A percentile compares a stretch with the other conserved stretches of the same genome.
phyloP scores from a whole-genome alignment of 1,140 invertebrate species.

The Hirudo medicinalis region DNA sequence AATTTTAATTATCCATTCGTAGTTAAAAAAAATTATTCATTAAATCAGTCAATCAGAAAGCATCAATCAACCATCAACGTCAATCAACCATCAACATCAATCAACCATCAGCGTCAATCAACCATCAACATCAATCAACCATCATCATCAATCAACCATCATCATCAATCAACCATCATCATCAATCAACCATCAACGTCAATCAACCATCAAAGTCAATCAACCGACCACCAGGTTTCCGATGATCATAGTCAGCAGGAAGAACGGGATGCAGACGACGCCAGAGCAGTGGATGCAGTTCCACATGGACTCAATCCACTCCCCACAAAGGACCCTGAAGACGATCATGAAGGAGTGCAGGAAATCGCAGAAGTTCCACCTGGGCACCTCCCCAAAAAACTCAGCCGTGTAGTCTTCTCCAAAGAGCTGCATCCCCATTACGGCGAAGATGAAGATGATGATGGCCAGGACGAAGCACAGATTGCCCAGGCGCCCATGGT shows the following conservation, averaged over 20 bases:
- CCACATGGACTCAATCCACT: conserved; percentile 95
- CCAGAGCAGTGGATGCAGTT: conserved; percentile 82
- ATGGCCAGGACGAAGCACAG: conserved; percentile 86
- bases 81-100: not conserved
- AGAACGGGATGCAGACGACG: conserved; percentile 81
- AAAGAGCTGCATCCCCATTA: conserved; percentile 93
- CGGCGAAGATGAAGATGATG: conserved; percentile 92
- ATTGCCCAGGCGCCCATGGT: conserved; percentile 91
- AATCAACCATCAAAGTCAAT: not conserved
- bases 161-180: not conserved
- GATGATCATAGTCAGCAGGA: conserved; percentile 84
- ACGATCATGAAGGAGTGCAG: conserved; percentile 95
- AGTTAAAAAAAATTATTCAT: no score
- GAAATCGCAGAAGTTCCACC: conserved; percentile 92
- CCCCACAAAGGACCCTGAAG: conserved; percentile 82
- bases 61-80: not conserved
- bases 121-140: not conserved
- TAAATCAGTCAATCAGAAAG: no score
- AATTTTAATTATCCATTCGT: no score
- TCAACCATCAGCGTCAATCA: no score
- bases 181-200: not conserved
- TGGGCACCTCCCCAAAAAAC: conserved; percentile 29
- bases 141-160: not conserved
- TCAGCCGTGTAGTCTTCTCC: conserved; percentile 66
- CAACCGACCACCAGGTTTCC: conserved; percentile 71